A percentile compares a stretch with the other conserved stretches of the same genome.
These are phyloP conservation scores for Megalurothrips usitatus DNA, from an alignment of 2,888 invertebrate genomes.

Conservation along the genomic window DNA sequence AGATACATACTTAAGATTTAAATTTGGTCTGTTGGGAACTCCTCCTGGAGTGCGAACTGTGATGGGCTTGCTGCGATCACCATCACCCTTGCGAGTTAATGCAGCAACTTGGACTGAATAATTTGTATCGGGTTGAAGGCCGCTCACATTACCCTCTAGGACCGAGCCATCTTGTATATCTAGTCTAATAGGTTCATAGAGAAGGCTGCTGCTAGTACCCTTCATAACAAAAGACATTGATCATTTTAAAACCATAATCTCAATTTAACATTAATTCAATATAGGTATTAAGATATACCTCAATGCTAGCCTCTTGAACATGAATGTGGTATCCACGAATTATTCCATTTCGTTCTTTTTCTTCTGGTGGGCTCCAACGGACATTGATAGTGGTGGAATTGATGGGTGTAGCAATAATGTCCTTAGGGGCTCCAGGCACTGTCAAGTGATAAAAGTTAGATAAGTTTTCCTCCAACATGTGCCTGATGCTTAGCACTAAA, in stretches of 20 bases:
- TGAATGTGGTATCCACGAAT: constrained; percentile 96
- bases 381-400: constrained; percentile 96
- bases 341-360: constrained; percentile 89
- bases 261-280: neutral
- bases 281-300: constrained; percentile 51
- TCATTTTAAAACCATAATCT: constrained; percentile 12
- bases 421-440: constrained; percentile 97
- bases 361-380: constrained; percentile 88
- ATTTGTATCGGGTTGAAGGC: constrained; percentile 89
- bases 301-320: constrained; percentile 82
- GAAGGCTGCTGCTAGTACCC: constrained; percentile 59
- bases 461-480: constrained; percentile 35
- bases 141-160: constrained; percentile 76
- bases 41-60: constrained; percentile 89
- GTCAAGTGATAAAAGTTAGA: constrained; percentile 48
- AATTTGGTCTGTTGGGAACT: constrained; percentile 78
- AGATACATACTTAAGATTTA: constrained; percentile 72
- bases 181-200: constrained; percentile 82
- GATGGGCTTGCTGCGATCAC: constrained; percentile 81
- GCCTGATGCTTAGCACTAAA: constrained; percentile 29
- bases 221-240: constrained; percentile 28
- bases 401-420: constrained; percentile 79
- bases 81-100: constrained; percentile 93
- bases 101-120: constrained; percentile 95
- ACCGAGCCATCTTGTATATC: constrained; percentile 77